phyloP scores from a whole-genome alignment of 1,140 invertebrate genomes.

The Cotesia vestalis region DNA sequence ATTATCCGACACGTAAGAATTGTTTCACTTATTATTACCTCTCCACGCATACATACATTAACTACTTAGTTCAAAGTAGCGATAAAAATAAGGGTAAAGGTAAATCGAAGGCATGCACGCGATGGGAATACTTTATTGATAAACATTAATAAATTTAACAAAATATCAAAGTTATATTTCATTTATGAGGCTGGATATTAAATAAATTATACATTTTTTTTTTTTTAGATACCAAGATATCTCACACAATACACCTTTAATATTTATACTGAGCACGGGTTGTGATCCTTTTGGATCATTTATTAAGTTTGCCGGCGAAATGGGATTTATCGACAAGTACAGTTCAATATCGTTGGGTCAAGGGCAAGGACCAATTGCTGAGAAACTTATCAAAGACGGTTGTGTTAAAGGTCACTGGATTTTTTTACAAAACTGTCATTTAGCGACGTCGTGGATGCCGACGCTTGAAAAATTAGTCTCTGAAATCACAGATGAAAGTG shows the following conservation, averaged over 20 bases:
- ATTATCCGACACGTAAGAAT: conserved; percentile 74
- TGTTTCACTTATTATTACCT: not conserved
- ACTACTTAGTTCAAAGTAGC: too few species aligned
- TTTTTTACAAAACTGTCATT: conserved; percentile 89
- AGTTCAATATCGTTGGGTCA: conserved; percentile 89
- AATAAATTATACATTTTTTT: not conserved
- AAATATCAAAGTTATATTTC: too few species aligned
- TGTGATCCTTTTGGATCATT: conserved; percentile 88
- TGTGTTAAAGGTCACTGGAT: conserved; percentile 81
- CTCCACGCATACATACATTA: too few species aligned
- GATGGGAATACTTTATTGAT: too few species aligned
- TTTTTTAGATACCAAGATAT: not conserved
- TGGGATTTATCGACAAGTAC: conserved; percentile 78
- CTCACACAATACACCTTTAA: conserved; percentile 69
- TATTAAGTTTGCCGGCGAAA: conserved; percentile 81
- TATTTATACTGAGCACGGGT: conserved; percentile 91
- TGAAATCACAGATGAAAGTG: conserved; percentile 72
- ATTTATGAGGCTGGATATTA: too few species aligned
- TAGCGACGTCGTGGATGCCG: conserved; percentile 92
- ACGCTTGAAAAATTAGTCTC: conserved; percentile 76
- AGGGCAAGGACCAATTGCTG: conserved; percentile 86
- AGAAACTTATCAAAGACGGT: conserved; percentile 80
- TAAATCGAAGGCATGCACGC: too few species aligned
- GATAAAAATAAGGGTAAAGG: too few species aligned
- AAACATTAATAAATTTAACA: too few species aligned